Evolutionary conservation across 2,888 invertebrate species (phyloP).

Genomic region (Apamea anceps): DNA sequence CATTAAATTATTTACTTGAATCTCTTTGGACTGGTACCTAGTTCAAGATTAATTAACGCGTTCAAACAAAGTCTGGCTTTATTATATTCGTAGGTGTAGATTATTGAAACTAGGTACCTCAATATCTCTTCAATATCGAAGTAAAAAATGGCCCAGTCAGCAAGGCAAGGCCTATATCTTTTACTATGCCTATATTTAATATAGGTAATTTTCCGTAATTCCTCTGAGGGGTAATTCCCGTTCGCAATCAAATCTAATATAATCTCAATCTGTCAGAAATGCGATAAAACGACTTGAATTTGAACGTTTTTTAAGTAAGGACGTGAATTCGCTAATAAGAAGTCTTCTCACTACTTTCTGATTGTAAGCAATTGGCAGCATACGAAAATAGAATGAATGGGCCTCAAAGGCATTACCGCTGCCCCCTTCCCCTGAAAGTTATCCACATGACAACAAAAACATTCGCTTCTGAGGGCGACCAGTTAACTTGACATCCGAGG

Average conservation of each 20-base stretch:
- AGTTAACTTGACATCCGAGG: slow-evolving; percentile 3
- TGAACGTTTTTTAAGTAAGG: no score
- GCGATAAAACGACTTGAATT: no score
- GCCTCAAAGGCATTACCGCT: slow-evolving; percentile 16
- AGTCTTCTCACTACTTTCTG: neutral
- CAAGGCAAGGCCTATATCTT: neutral
- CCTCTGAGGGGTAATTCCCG: no score
- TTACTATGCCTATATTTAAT: neutral
- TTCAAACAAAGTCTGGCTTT: no score
- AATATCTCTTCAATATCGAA: no score
- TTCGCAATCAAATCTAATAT: no score
- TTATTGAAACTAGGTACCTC: no score
- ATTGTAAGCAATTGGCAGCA: slow-evolving; percentile 6
- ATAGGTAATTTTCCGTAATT: neutral
- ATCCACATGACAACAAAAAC: slow-evolving; percentile 48
- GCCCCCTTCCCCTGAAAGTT: neutral
- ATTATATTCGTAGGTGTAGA: neutral
- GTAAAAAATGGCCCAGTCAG: neutral
- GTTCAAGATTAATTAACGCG: no score
- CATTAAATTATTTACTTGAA: no score
- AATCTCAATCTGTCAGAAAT: no score
- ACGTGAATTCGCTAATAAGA: neutral
- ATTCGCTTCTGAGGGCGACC: neutral
- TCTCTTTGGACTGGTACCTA: no score
- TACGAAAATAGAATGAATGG: slow-evolving; percentile 56